A percentile compares a stretch with the other conserved stretches of the same genome.
phyloP scores from a whole-genome alignment of 2,888 invertebrate species.

The Spodoptera picta region DNA sequence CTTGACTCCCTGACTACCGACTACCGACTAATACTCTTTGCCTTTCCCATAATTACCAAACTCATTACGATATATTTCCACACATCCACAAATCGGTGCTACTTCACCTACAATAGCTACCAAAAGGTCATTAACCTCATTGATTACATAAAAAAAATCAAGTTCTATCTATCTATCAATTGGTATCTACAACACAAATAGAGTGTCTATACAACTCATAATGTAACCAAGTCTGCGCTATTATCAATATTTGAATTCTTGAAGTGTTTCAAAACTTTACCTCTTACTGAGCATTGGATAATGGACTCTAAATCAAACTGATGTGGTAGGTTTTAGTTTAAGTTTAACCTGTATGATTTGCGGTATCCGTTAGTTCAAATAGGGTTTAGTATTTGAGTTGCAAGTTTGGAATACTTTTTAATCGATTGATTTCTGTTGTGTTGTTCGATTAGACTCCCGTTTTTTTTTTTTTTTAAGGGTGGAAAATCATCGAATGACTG shows the following conservation, averaged over 20 bases:
- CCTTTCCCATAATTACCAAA: too few species aligned
- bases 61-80: too few species aligned
- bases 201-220: slow-evolving; percentile 26
- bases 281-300: slow-evolving; percentile 9
- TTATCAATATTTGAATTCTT: slow-evolving; percentile 65
- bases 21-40: too few species aligned
- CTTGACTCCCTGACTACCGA: too few species aligned
- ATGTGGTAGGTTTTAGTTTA: slow-evolving; percentile 5
- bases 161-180: too few species aligned
- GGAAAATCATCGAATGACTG: too few species aligned
- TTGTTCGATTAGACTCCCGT: too few species aligned
- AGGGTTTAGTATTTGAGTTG: slow-evolving; percentile 47
- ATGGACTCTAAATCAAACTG: slow-evolving; percentile 1
- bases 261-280: slow-evolving; percentile 65
- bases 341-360: slow-evolving; percentile 36
- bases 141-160: slow-evolving; percentile 29
- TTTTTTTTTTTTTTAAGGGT: too few species aligned
- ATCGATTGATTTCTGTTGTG: not conserved
- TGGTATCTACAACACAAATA: slow-evolving; percentile 47
- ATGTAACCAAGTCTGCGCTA: slow-evolving; percentile 51
- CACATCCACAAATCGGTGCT: not conserved
- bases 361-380: slow-evolving; percentile 68
- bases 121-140: slow-evolving; percentile 42
- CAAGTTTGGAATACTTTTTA: slow-evolving; percentile 19
- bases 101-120: not conserved